phyloP scores from a whole-genome alignment of 2,888 invertebrate species.

The Junonia oenone region DNA sequence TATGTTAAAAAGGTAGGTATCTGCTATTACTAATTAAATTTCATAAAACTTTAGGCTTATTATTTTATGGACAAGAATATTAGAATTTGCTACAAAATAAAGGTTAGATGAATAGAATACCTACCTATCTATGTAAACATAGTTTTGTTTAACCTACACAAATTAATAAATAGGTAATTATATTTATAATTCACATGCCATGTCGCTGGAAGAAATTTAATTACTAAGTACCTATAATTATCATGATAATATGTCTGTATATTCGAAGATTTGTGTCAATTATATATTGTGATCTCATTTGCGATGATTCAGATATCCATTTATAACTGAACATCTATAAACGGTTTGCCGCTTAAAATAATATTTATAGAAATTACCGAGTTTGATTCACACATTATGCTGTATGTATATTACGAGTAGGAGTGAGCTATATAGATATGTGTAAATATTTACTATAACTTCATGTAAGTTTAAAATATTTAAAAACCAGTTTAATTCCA shows the following conservation, averaged over 20 bases:
- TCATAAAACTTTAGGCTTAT: no score
- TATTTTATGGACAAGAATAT: no score
- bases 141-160: no score
- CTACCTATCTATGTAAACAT: no score
- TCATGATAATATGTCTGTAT: not conserved
- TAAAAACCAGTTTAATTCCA: not conserved
- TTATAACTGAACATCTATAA: slow-evolving; percentile 34
- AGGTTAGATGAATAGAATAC: no score
- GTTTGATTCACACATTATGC: not conserved
- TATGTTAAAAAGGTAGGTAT: no score
- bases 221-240: no score
- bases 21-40: no score
- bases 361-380: slow-evolving; percentile 18
- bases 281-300: slow-evolving; percentile 51
- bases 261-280: slow-evolving; percentile 13
- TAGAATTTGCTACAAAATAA: no score
- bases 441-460: not conserved
- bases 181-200: no score
- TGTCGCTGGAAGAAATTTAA: no score
- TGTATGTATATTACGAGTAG: not conserved
- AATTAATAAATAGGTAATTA: no score
- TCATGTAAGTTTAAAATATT: not conserved
- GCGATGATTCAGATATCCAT: slow-evolving; percentile 53
- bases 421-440: not conserved
- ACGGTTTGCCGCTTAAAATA: slow-evolving; percentile 8